Base-by-base conservation (phyloP, 92 coral and sea anemone genomes). In the Siderastrea radians region DNA sequence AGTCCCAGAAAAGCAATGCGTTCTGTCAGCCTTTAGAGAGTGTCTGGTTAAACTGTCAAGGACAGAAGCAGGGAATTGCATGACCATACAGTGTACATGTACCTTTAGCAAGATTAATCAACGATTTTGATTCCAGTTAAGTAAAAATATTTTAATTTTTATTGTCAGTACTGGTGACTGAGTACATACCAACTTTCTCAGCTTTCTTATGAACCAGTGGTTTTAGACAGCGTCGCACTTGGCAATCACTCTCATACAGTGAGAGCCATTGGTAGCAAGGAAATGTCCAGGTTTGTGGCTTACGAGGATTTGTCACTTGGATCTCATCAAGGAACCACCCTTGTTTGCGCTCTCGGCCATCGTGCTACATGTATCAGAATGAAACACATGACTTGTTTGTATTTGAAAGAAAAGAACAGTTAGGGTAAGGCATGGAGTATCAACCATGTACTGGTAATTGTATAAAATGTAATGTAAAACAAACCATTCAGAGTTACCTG, bases 221-320 rank as follows among this genome's bases (percentile, higher is more conserved):
- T 88, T 95, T 96, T 4, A 97, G 69, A 7, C 86, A 76, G 64
- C 99, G 90, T 19, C 87, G 85, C 61, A 92, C 93, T 74, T 87
- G 94, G 77, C 99, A 96, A 79, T 96, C 99, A 84, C 98, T 83
- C 80, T 96, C 99, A 91, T 93, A 96, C 70, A 95, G 90, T 4
- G 99, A 96, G 54, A 96, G 84, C 99, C 99, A 96, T 74, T 96
- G 98, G 79, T 91, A 88, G 87, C 99, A 96, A 16, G 99, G 98
- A 57, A 97, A 97, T 7, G 88, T 81, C 94, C 96, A 94, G n/a
- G 84, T 93, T 88, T 93, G 95, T 54, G 85, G 90, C 55, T 93
- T 93, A 72, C 80, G 93, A 82, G 88, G 84, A 69, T 94, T 92
- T 16, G 90, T 86, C 54, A 97, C 96, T 26, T 93, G 66, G 46